phyloP scores from a whole-genome alignment of 2,797 vertebrate species.

The Petrocephalus sullivani region DNA sequence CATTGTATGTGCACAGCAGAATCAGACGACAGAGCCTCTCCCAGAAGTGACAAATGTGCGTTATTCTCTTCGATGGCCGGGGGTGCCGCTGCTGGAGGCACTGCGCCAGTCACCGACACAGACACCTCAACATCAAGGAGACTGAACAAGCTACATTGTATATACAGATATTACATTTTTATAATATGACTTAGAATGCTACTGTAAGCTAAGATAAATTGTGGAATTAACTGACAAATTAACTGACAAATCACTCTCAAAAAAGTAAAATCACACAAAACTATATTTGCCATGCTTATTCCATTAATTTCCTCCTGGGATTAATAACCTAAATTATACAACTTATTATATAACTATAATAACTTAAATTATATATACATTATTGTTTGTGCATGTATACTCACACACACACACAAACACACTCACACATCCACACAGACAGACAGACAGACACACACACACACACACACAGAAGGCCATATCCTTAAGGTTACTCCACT shows the following conservation, averaged over 20 bases:
- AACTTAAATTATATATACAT: too few species aligned
- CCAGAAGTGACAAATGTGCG: not conserved
- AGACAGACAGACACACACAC: not conserved
- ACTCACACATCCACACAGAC: not conserved
- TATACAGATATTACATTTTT: not conserved
- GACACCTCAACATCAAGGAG: not conserved
- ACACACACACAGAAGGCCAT: not conserved
- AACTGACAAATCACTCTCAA: not conserved
- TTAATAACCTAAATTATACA: too few species aligned
- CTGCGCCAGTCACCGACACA: not conserved
- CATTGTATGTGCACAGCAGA: not conserved
- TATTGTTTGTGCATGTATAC: too few species aligned
- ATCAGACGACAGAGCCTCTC: not conserved
- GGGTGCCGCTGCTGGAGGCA: not conserved
- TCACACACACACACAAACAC: too few species aligned
- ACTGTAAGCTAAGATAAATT: not conserved
- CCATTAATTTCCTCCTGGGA: not conserved
- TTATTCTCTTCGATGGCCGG: not conserved
- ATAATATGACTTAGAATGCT: not conserved
- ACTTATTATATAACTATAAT: too few species aligned
- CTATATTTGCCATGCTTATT: not conserved
- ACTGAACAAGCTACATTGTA: not conserved
- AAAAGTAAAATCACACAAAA: not conserved
- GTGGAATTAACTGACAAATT: not conserved
- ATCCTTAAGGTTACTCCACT: not conserved